Evolutionary conservation across 30 jellyfish, hydroid and myxozoan species (phyloP).

Genomic region (Hydractinia echinata): DNA sequence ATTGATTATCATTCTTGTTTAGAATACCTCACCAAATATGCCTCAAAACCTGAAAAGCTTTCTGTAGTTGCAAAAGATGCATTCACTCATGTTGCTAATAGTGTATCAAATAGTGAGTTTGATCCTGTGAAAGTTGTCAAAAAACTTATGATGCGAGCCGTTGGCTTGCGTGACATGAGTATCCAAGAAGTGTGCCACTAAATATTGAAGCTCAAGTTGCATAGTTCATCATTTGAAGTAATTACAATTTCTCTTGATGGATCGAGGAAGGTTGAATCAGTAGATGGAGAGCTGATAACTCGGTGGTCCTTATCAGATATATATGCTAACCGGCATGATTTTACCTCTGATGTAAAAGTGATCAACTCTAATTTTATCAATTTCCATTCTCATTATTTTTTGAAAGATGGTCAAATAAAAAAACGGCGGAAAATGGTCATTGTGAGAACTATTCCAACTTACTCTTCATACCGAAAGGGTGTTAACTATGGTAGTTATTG

Average conservation of each 20-base stretch:
- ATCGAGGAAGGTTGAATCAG: conserved; percentile 16
- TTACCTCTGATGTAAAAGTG: background rate
- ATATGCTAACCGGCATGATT: conserved; percentile 23
- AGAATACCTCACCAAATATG: conserved; percentile 43
- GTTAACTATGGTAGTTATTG: conserved; percentile 34
- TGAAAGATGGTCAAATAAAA: conserved; percentile 25
- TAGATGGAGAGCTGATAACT: conserved; percentile 26
- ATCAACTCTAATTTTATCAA: conserved; percentile 21
- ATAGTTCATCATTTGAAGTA: conserved; percentile 43
- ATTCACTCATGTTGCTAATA: conserved; percentile 21
- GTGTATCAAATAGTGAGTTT: conserved; percentile 6
- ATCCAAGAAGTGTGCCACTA: conserved; percentile 63
- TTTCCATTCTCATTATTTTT: conserved; percentile 33
- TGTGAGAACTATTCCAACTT: background rate
- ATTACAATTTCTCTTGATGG: conserved; percentile 39
- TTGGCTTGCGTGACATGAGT: conserved; percentile 62
- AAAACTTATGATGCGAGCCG: conserved; percentile 52
- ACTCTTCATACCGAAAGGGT: background rate
- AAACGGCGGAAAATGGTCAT: background rate
- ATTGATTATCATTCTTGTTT: conserved; percentile 33
- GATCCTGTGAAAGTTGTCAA: conserved; percentile 26
- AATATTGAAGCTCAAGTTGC: conserved; percentile 25
- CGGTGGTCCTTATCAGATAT: conserved; percentile 21
- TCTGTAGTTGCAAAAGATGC: conserved; percentile 16
- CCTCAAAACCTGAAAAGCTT: conserved; percentile 29